Evolutionary conservation across 92 coral and sea anemone species (phyloP), one percentile per base, ranked within the genome.

Genomic region (Actinostola sp.): DNA sequence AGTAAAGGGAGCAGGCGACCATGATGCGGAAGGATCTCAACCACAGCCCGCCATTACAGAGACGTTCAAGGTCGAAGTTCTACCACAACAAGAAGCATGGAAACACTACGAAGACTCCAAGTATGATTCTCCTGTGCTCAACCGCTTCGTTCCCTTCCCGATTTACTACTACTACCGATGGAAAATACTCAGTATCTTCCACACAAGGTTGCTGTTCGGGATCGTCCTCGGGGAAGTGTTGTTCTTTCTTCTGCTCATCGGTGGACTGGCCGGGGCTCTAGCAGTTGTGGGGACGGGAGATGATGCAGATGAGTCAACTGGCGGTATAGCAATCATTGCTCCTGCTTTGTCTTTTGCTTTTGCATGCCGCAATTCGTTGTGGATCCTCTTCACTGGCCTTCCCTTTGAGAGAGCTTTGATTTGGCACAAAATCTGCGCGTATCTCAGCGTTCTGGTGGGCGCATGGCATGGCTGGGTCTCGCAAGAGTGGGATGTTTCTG

Each of bases 361-460:
- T 56, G 88, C 92, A 2, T 82, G 84, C 68, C 81, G 92, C 5
- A 87, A 87, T 72, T 87, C 92, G 8, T 11, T 87, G 38, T 87
- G 88, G 92, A 73, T 77, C 24, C 82, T 87, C 33, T 87, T 87
- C 39, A 87, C 92, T 0, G 92, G 92, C 0, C 68, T 88, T n/a
- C 89, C 89, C 23, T 88, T 88, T 53, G 92, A 88, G 57, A 56
- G 92, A 49, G 92, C 92, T 53, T 50, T 88, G 31, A 70, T 70
- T 29, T 88, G 92, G 92, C 92, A 83, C 63, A 88, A 88, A 63
- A 48, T 83, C 44, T 83, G 89, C 50, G 89, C 92, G 3, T 84
- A 88, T 34, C 83, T 88, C 0, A 73, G 76, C 32, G 89, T 83
- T 19, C 46, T 88, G 5, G 86, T 78, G 13, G 92, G 89, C 0